A percentile compares a stretch with the other conserved stretches of the same genome.
Conservation (phyloP, 1,140 invertebrate genomes). For the Meloidogyne chitwoodi region DNA sequence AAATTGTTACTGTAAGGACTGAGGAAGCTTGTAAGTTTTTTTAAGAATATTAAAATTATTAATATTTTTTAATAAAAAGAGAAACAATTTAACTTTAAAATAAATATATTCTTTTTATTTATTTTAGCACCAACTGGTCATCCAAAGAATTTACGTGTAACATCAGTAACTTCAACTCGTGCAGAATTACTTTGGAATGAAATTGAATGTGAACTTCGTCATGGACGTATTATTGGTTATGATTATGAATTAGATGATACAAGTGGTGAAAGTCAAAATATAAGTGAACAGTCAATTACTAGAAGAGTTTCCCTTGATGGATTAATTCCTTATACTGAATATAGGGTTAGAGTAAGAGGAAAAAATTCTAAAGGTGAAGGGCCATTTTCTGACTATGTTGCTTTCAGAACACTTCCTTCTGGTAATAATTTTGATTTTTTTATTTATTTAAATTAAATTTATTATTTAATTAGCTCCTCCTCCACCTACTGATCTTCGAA, state of each 20-base stretch:
- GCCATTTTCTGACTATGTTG: conserved; percentile 55
- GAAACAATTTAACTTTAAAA: too few species aligned
- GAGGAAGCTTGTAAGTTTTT: conserved; percentile 46
- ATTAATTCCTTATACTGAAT: conserved; percentile 55
- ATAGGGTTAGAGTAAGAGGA: conserved; percentile 54
- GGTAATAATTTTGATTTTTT: conserved; percentile 11
- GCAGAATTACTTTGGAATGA: conserved; percentile 58
- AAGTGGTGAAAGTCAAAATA: conserved; percentile 48
- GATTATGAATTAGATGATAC: conserved; percentile 55
- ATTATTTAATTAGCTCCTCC: conserved; percentile 35
- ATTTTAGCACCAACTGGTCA: conserved; percentile 48
- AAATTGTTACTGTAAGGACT: conserved; percentile 49
- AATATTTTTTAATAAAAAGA: too few species aligned
- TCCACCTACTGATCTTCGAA: conserved; percentile 54
- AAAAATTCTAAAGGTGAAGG: conserved; percentile 51
- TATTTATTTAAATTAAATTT: background rate
- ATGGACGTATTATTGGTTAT: conserved; percentile 58
- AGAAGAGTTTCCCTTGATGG: conserved; percentile 43
- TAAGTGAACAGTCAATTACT: conserved; percentile 26
- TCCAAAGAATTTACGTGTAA: conserved; percentile 46
- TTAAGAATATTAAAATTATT: too few species aligned
- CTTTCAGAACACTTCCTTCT: conserved; percentile 46
- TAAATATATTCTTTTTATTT: background rate
- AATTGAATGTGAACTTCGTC: conserved; percentile 57
- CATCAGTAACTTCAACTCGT: conserved; percentile 52